Evolutionary conservation across 2,888 invertebrate species (phyloP), one percentile per base, ranked within the genome.

Genomic region (Trissolcus japonicus): DNA sequence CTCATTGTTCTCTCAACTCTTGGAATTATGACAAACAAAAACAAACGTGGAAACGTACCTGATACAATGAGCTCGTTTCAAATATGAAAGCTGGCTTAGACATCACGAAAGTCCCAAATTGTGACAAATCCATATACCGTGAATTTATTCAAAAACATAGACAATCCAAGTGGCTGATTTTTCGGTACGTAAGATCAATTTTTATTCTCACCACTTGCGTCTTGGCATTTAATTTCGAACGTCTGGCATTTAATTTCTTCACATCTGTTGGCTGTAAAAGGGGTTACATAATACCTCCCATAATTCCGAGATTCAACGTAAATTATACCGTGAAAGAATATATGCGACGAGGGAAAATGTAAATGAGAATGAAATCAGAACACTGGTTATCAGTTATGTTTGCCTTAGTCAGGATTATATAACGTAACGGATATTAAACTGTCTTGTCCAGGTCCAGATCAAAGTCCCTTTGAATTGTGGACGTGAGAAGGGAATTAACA

Each of bases 251-350:
- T 61, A 55, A 69, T 61, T 61, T 69, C 48, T 29, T 56, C 48
- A 41, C 56, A 50, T 46, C 61, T 69, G 69, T 61, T 50, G 55
- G 25, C 14, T 21, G 35, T 35, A 16, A 59, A 51, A n/a, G 14
- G n/a, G 6, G 50, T 69, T 61, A 50, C 50, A 19, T 61, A 61
- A 69, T n/a, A 19, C 11, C 56, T 40, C 41, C 50, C 53, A 48
- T 59, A 55, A 69, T 69, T 69, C 56, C 54, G 9, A 21, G 55
- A 61, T 55, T 61, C 48, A 19, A 61, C 46, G 41, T 69, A 41
- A 69, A 69, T 56, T 55, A 25, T 14, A 6, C 46, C 9, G 29
- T 6, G 40, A 43, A n/a, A 25, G 54, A 19, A 51, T 51, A n/a
- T 21, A 13, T 54, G 19, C 54, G 43, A 55, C 25, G 16, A 46